These are phyloP conservation scores for Epinotia nisella DNA, from an alignment of 2,888 invertebrate genomes.

Conservation along the genomic window DNA sequence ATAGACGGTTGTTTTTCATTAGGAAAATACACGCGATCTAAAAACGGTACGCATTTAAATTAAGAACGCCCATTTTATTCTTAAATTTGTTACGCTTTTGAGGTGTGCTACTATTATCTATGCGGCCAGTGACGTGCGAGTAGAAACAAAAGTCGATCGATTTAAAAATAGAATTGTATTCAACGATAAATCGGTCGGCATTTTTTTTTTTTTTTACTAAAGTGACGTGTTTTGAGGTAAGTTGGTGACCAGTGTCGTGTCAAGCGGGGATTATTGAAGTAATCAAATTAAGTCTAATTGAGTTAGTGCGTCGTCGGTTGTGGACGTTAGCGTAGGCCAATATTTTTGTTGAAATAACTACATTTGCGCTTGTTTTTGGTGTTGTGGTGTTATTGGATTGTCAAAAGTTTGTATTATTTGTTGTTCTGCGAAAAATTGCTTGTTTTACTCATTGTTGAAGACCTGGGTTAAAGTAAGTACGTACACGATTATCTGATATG, in stretches of 20 bases:
- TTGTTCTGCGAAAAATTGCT: background rate
- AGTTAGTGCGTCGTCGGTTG: conserved; percentile 68
- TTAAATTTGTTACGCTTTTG: conserved; percentile 14
- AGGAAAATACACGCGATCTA: conserved; percentile 49
- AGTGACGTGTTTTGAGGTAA: conserved; percentile 43
- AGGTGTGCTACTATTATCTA: background rate
- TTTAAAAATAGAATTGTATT: background rate
- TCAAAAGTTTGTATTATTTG: conserved; percentile 35
- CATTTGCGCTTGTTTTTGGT: conserved; percentile 32
- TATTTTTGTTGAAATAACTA: conserved; percentile 49
- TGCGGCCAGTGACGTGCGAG: conserved; percentile 17
- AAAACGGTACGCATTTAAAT: conserved; percentile 50
- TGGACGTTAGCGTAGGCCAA: conserved; percentile 54
- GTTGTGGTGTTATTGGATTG: conserved; percentile 37
- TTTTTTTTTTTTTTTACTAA: conserved; percentile 2
- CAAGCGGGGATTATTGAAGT: conserved; percentile 66
- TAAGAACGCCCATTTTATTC: conserved; percentile 14
- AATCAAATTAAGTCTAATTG: conserved; percentile 81
- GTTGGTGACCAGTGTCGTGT: conserved; percentile 54
- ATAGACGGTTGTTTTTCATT: conserved; percentile 69
- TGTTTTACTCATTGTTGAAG: background rate
- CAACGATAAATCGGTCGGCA: no score
- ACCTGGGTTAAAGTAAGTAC: background rate
- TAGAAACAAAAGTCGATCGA: background rate
- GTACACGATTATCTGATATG: background rate